Base-by-base conservation (phyloP, 2,113 vertebrate species). In the Corvus hawaiiensis region DNA sequence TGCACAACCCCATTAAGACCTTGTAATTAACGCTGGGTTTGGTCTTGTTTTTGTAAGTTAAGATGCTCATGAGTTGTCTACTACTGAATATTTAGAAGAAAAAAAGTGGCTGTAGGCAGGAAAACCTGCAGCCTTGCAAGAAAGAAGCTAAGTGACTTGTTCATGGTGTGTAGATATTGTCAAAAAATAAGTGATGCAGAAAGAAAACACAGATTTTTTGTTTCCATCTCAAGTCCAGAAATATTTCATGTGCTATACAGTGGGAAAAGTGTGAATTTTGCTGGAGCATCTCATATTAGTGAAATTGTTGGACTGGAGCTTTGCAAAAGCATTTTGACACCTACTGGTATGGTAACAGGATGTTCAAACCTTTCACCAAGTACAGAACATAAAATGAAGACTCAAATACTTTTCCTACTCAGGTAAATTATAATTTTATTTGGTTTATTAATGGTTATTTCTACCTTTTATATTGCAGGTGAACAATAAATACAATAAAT, bases 401-500 rank as follows among this genome's bases (percentile, higher is more conserved):
- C 58, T 68, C 66, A 46, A 74, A 51, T 73, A n/a, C 39, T 71
- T 77, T 58, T 43, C 13, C 2, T 84, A 46, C 37, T 93, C 13
- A 28, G 27, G 55, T 64, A 83, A 87, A 84, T 89, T 33, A 33
- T 20, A 24, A 21, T 67, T 96, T 96, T 96, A 94, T 96, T 96
- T 94, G 33, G 4, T 87, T 92, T 67, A 66, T 27, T 62, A 39
- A 6, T 81, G 39, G 14, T 33, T 69, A 35, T 59, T 63, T 71
- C 63, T 27, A 59, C 13, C 27, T 41, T 75, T 46, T 61, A 17
- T 62, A 51, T 49, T 76, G 43, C 46, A 56, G 52, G 7, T 54
- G 14, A 26, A 32, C 52, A 96, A 96, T 96, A 96, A 97, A 96
- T 97, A 97, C 56, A 96, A 97, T 96, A 97, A 97, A 97, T 96